phyloP scores from a whole-genome alignment of 1,140 invertebrate genomes.

The Mesaphorura yosii region DNA sequence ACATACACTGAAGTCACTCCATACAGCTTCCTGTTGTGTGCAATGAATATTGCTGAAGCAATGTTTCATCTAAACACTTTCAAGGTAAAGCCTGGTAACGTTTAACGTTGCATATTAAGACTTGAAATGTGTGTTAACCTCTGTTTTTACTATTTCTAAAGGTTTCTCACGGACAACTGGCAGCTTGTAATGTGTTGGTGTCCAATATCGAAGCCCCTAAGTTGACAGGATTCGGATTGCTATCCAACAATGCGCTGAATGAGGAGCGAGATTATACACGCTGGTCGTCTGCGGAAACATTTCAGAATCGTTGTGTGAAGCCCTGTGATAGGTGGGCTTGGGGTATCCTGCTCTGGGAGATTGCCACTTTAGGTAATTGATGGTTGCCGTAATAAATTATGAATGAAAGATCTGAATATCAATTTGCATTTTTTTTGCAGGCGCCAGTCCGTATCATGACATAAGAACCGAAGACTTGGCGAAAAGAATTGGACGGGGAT shows the following conservation, averaged over 20 bases:
- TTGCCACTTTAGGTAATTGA: constrained; percentile 53
- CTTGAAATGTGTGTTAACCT: constrained; percentile 6
- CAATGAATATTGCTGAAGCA: constrained; percentile 29
- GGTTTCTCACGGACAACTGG: constrained; percentile 58
- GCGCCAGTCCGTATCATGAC: constrained; percentile 63
- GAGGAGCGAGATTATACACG: constrained; percentile 51
- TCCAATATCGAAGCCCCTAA: constrained; percentile 50
- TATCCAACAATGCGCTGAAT: constrained; percentile 41
- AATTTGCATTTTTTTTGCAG: constrained; percentile 30
- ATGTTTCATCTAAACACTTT: constrained; percentile 25
- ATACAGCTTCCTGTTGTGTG: constrained; percentile 24
- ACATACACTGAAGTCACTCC: constrained; percentile 11
- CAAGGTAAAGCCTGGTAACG: constrained; percentile 16
- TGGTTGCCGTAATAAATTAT: constrained; percentile 9
- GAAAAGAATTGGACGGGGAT: constrained; percentile 51
- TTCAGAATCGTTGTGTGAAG: constrained; percentile 50
- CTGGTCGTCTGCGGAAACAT: constrained; percentile 64
- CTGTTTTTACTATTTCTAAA: constrained; percentile 35
- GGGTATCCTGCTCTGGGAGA: constrained; percentile 69
- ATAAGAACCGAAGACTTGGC: constrained; percentile 53
- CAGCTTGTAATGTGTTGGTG: constrained; percentile 56
- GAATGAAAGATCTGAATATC: not conserved
- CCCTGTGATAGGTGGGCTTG: constrained; percentile 73
- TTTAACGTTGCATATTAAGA: not conserved
- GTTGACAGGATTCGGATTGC: constrained; percentile 57